Conservation (phyloP, 1,140 invertebrate species). For the Meloidogyne chitwoodi region DNA sequence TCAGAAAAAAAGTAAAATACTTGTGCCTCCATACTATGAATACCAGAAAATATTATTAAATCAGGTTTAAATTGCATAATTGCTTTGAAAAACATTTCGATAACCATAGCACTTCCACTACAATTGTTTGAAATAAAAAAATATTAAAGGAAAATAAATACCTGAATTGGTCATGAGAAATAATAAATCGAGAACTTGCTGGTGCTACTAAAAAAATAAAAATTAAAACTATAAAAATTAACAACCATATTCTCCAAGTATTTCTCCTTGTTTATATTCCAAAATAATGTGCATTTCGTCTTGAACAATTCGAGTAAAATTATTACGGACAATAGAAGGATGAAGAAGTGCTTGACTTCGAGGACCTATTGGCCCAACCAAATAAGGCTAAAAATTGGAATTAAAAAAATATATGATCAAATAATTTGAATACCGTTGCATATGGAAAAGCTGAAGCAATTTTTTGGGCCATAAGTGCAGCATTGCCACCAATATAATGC, state of each 20-base stretch:
- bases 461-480: slow-evolving; percentile 63
- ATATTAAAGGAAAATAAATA: slow-evolving; percentile 30
- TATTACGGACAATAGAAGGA: slow-evolving; percentile 57
- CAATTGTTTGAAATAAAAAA: slow-evolving; percentile 23
- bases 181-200: slow-evolving; percentile 63
- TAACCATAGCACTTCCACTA: slow-evolving; percentile 54
- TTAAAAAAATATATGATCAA: background rate
- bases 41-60: slow-evolving; percentile 62
- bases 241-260: slow-evolving; percentile 56
- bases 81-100: slow-evolving; percentile 62
- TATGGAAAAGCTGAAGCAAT: slow-evolving; percentile 61
- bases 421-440: slow-evolving; percentile 49
- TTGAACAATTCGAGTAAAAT: slow-evolving; percentile 56
- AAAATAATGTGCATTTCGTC: slow-evolving; percentile 64
- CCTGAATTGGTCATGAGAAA: slow-evolving; percentile 62
- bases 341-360: slow-evolving; percentile 60
- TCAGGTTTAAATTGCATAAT: slow-evolving; percentile 60
- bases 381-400: slow-evolving; percentile 56
- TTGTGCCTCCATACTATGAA: slow-evolving; percentile 63
- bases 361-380: slow-evolving; percentile 64
- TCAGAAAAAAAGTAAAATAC: slow-evolving; percentile 1
- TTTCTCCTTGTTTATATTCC: slow-evolving; percentile 61
- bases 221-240: too few species aligned
- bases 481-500: slow-evolving; percentile 64
- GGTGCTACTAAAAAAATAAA: slow-evolving; percentile 39